phyloP scores from a whole-genome alignment of 2,888 invertebrate genomes.

The Spilosoma lubricipeda region DNA sequence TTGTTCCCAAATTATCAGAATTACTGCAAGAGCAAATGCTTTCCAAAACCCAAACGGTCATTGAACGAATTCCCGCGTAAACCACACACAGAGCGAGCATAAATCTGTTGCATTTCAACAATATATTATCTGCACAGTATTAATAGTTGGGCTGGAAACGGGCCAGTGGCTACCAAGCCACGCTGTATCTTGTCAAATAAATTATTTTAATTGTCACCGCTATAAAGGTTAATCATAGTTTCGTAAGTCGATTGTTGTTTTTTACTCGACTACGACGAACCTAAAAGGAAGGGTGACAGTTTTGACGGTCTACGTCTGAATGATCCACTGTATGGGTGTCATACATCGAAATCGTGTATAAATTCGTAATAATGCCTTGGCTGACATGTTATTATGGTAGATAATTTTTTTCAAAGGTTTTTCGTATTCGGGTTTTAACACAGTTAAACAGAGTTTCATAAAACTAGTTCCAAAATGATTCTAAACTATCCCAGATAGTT shows the following conservation, averaged over 20 bases:
- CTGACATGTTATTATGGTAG: too few relatives aligned
- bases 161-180: conserved; percentile 41
- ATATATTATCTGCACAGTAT: conserved; percentile 46
- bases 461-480: too few relatives aligned
- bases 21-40: background rate
- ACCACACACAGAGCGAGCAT: conserved; percentile 33
- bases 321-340: too few relatives aligned
- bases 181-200: conserved; percentile 44
- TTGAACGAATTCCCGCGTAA: conserved; percentile 25
- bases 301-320: too few relatives aligned
- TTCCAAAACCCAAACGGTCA: conserved; percentile 26
- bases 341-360: too few relatives aligned
- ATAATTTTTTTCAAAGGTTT: too few relatives aligned
- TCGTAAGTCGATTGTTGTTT: conserved; percentile 24
- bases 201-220: conserved; percentile 37
- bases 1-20: background rate
- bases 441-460: too few relatives aligned
- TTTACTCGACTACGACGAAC: background rate
- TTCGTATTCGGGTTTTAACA: too few relatives aligned
- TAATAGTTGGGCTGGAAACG: conserved; percentile 46
- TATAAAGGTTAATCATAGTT: conserved; percentile 40
- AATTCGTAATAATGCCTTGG: too few relatives aligned
- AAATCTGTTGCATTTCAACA: conserved; percentile 39
- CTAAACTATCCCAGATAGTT: too few relatives aligned
- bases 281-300: too few relatives aligned